Conservation (phyloP, 2,888 invertebrate genomes). For the Caenorhabditis sp. region DNA sequence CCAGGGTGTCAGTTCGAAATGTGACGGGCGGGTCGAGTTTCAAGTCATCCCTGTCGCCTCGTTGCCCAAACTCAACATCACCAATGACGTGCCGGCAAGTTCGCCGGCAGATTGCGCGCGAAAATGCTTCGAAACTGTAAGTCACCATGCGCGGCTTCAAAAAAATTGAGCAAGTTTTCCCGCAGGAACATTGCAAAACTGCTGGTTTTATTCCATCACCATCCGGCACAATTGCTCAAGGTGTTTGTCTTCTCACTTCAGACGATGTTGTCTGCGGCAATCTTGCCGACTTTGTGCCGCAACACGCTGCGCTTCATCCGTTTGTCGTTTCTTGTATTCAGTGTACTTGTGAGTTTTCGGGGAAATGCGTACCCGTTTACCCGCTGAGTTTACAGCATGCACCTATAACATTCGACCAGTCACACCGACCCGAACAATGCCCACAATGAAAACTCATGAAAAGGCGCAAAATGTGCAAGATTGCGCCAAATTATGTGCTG, state of each 20-base stretch:
- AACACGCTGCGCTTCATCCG: conserved; percentile 66
- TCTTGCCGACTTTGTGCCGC: conserved; percentile 59
- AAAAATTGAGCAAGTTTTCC: conserved; percentile 9
- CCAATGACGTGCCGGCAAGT: conserved; percentile 68
- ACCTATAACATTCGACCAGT: conserved; percentile 61
- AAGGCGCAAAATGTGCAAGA: conserved; percentile 58
- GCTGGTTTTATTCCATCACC: conserved; percentile 69
- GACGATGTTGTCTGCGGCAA: conserved; percentile 59
- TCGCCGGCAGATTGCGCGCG: conserved; percentile 69
- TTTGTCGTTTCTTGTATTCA: conserved; percentile 68
- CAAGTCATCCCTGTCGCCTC: conserved; percentile 62
- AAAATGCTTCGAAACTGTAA: conserved; percentile 65
- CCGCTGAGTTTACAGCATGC: conserved; percentile 54
- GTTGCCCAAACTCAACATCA: conserved; percentile 65
- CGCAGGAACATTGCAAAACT: conserved; percentile 59
- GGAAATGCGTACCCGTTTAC: background rate
- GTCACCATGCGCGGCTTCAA: background rate
- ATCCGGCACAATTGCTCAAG: conserved; percentile 55
- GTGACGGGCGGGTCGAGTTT: conserved; percentile 67
- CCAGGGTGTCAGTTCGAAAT: conserved; percentile 31
- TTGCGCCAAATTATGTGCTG: conserved; percentile 63
- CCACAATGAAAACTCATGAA: conserved; percentile 53
- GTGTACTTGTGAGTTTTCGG: conserved; percentile 59
- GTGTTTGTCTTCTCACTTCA: conserved; percentile 67
- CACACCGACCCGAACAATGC: conserved; percentile 51